Evolutionary conservation across 2,888 invertebrate genomes (phyloP).

Genomic region (Dysmachus trigonus): DNA sequence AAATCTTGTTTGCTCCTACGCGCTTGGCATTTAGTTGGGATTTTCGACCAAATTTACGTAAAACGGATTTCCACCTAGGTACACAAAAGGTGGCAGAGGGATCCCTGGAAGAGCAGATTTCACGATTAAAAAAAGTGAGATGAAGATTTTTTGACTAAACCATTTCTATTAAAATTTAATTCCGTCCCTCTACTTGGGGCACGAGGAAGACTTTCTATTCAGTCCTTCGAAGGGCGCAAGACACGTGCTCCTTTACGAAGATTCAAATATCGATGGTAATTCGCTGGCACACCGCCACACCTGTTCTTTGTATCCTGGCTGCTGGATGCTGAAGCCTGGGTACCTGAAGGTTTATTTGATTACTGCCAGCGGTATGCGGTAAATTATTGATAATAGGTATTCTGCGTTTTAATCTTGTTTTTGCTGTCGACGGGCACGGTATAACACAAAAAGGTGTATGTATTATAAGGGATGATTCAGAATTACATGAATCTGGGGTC

Average conservation of each 20-base stretch:
- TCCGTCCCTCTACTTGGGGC: not conserved
- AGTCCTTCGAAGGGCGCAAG: not conserved
- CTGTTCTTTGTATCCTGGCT: not conserved
- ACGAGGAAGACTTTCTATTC: not conserved
- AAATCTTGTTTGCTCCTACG: not conserved
- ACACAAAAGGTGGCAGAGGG: not conserved
- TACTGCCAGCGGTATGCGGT: not conserved
- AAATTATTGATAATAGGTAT: not conserved
- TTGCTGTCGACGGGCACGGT: not conserved
- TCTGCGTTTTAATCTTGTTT: not conserved
- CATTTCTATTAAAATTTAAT: not conserved
- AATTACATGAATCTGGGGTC: not conserved
- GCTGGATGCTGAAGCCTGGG: too few species aligned
- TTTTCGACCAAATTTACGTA: not conserved
- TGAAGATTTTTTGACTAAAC: not conserved
- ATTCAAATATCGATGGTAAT: not conserved
- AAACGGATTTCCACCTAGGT: not conserved
- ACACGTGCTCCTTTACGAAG: not conserved
- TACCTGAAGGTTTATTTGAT: not conserved
- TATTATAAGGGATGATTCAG: not conserved
- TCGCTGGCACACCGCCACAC: not conserved
- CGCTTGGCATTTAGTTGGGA: not conserved
- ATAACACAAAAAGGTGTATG: not conserved
- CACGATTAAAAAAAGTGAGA: not conserved
- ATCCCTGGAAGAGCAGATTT: not conserved